These are phyloP conservation scores for Phoebastria nigripes DNA, from an alignment of 2,797 vertebrate genomes.

Conservation along the genomic window DNA sequence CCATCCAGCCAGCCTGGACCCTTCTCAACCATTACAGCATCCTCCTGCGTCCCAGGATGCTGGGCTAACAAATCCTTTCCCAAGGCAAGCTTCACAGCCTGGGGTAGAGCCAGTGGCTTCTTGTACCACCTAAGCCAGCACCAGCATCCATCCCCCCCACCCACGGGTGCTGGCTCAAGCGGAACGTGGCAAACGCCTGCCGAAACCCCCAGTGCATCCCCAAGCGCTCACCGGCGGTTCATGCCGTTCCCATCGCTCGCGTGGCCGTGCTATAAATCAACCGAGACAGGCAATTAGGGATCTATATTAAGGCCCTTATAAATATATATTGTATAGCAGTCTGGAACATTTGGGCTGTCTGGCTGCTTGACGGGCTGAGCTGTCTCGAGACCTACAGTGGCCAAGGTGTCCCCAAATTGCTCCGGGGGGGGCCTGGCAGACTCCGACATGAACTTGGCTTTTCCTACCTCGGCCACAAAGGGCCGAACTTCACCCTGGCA, in stretches of 20 bases:
- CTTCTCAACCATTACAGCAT: not conserved
- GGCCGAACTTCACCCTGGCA: not conserved
- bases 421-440: not conserved
- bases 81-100: not conserved
- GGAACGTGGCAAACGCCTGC: rapidly evolving
- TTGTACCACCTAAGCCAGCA: not conserved
- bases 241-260: not conserved
- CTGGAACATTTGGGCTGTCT: not conserved
- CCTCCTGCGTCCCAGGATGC: not conserved
- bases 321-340: constrained; percentile 46
- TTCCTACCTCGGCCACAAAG: not conserved
- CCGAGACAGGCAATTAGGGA: constrained; percentile 41
- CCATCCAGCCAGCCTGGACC: not conserved
- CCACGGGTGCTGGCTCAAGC: rapidly evolving
- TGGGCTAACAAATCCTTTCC: not conserved
- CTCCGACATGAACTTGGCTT: rapidly evolving
- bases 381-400: not conserved
- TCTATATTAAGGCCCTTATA: constrained; percentile 58
- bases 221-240: rapidly evolving
- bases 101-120: not conserved
- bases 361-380: constrained; percentile 2
- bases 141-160: not conserved
- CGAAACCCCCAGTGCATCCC: not conserved
- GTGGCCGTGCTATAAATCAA: constrained; percentile 6
- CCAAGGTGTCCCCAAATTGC: not conserved